Conservation (phyloP, 2,113 vertebrate genomes). For the Ceratotherium simum region DNA sequence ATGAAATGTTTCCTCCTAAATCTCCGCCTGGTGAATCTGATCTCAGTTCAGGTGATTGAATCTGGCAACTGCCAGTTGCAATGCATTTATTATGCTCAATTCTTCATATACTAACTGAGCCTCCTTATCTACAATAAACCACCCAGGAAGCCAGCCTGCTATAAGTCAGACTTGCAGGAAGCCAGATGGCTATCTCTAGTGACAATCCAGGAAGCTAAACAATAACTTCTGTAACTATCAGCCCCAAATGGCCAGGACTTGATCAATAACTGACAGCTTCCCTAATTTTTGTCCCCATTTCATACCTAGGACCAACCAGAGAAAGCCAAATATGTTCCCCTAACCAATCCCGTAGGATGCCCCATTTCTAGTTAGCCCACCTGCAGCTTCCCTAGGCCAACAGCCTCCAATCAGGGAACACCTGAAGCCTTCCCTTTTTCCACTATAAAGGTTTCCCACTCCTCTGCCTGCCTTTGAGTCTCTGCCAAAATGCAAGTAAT, state of each 20-base stretch:
- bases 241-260: neutral
- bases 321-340: neutral
- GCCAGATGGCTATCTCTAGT: neutral
- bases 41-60: neutral
- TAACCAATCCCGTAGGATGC: neutral
- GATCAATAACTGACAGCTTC: neutral
- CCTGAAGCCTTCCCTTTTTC: neutral
- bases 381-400: neutral
- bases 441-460: neutral
- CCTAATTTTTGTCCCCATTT: neutral
- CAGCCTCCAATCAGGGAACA: neutral
- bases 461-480: neutral
- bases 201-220: neutral
- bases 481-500: neutral
- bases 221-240: neutral
- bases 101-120: neutral
- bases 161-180: neutral
- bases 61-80: neutral
- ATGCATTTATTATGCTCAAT: neutral
- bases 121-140: neutral
- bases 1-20: neutral
- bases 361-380: too few relatives aligned
- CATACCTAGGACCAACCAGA: neutral
- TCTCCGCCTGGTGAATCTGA: neutral
- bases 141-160: neutral